These are phyloP conservation scores for Hypomesus transpacificus DNA, from an alignment of 2,113 vertebrate genomes.

Conservation along the genomic window DNA sequence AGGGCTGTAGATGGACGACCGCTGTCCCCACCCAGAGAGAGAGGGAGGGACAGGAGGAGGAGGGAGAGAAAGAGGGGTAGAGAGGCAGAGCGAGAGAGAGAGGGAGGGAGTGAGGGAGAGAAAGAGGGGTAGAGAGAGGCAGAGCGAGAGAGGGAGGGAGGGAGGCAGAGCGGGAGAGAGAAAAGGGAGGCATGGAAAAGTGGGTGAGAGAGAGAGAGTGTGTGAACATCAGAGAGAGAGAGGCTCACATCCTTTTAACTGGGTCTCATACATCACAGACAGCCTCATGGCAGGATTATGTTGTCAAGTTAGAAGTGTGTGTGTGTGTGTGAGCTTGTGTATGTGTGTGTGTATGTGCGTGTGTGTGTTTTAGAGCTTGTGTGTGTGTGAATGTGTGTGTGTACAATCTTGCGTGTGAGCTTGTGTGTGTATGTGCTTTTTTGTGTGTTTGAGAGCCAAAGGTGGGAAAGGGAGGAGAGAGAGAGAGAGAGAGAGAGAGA, in stretches of 20 bases:
- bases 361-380: neutral
- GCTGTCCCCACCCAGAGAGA: neutral
- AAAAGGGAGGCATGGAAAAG: neutral
- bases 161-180: neutral
- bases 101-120: too few relatives aligned
- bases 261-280: constrained; percentile 68
- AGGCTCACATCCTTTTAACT: constrained; percentile 54
- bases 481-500: too few relatives aligned
- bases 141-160: too few relatives aligned
- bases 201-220: constrained; percentile 21
- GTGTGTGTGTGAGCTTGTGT: constrained; percentile 12
- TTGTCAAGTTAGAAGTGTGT: constrained; percentile 50
- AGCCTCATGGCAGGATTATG: constrained; percentile 58
- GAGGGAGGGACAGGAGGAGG: too few relatives aligned
- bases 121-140: too few relatives aligned
- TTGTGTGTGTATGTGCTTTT: too few relatives aligned
- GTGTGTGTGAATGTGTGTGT: constrained; percentile 1
- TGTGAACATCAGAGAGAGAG: constrained; percentile 18
- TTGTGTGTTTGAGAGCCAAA: too few relatives aligned
- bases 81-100: too few relatives aligned
- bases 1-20: constrained; percentile 54
- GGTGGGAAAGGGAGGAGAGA: constrained; percentile 3
- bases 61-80: too few relatives aligned
- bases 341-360: neutral
- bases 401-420: neutral